Evolutionary conservation across 1,140 invertebrate genomes (phyloP).

Genomic region (Drosophila pandora): DNA sequence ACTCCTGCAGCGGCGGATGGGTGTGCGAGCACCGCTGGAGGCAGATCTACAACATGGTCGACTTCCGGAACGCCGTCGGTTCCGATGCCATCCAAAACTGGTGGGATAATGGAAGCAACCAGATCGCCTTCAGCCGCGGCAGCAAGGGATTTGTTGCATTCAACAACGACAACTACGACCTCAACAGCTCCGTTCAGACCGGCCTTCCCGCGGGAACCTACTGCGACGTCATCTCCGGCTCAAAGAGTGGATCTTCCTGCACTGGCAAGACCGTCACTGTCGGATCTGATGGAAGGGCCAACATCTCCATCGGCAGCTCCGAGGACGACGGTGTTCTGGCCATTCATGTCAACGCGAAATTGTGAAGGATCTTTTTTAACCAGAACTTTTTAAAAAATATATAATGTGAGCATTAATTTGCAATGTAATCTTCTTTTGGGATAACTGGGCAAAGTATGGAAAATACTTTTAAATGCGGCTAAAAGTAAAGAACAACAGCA

Average conservation of each 20-base stretch:
- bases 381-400: no score
- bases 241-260: neutral
- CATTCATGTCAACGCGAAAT: neutral
- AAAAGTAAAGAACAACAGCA: neutral
- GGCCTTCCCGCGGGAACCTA: neutral
- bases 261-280: neutral
- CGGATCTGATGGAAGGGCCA: neutral
- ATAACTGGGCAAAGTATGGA: neutral
- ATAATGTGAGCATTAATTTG: no score
- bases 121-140: constrained; percentile 4
- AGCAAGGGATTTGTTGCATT: neutral
- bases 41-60: constrained; percentile 1
- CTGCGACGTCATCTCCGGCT: constrained; percentile 1
- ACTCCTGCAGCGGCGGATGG: constrained; percentile 4
- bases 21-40: constrained; percentile 3
- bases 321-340: constrained; percentile 4
- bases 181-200: constrained; percentile 3
- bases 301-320: constrained; percentile 1
- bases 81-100: constrained; percentile 1
- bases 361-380: neutral
- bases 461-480: neutral
- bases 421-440: no score
- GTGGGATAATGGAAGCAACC: constrained; percentile 4
- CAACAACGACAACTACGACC: constrained; percentile 5
- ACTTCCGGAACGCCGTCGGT: neutral